These are phyloP conservation scores for Drosophila chauvacae DNA, from an alignment of 1,140 invertebrate species.

Conservation along the genomic window DNA sequence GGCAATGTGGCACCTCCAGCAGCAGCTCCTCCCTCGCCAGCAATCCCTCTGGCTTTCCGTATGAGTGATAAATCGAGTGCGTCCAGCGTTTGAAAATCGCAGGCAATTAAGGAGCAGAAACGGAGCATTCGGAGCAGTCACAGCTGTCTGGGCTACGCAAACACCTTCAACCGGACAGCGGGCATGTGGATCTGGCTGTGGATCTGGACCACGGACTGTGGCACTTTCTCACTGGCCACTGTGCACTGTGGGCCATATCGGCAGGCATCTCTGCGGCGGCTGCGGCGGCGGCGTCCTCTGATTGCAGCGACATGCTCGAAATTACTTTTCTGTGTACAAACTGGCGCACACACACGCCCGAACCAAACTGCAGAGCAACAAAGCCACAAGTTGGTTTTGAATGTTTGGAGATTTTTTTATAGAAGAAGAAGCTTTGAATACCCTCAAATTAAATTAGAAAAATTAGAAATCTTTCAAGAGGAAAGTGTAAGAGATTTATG, in stretches of 20 bases:
- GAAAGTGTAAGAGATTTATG: too few species aligned
- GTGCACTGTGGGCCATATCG: conserved; percentile 56
- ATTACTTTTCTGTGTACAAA: conserved; percentile 80
- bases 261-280: conserved; percentile 60
- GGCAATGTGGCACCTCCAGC: conserved; percentile 43
- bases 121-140: conserved; percentile 22
- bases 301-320: conserved; percentile 79
- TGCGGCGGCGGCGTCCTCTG: conserved; percentile 63
- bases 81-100: conserved; percentile 77
- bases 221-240: conserved; percentile 28
- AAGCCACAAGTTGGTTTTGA: conserved; percentile 27
- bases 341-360: conserved; percentile 39
- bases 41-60: conserved; percentile 3
- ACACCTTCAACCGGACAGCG: conserved; percentile 58
- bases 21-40: not conserved
- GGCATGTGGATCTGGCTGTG: conserved; percentile 3
- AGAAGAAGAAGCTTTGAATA: not conserved
- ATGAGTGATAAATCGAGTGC: conserved; percentile 77
- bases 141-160: conserved; percentile 46
- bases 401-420: conserved; percentile 16
- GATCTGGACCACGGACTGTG: conserved; percentile 19
- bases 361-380: conserved; percentile 13
- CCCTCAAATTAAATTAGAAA: conserved; percentile 2
- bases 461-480: not conserved
- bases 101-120: conserved; percentile 67